These are phyloP conservation scores for Leptopilina clavipes DNA, from an alignment of 1,140 invertebrate species.

Conservation along the genomic window DNA sequence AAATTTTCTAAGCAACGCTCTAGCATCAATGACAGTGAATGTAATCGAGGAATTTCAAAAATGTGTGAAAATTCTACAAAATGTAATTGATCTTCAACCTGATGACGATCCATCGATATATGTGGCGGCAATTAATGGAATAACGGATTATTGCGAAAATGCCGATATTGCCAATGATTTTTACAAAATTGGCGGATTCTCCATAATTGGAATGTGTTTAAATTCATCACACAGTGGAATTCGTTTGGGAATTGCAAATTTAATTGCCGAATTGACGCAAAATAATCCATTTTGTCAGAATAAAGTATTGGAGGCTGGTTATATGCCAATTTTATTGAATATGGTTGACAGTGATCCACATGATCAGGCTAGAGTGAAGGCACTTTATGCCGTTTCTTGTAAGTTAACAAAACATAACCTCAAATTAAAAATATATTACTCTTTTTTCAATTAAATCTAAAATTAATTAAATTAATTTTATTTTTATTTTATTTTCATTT, in stretches of 20 bases:
- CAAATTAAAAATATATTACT: too few species aligned
- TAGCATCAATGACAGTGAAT: slow-evolving; percentile 80
- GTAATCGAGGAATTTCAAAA: slow-evolving; percentile 79
- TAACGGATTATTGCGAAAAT: slow-evolving; percentile 80
- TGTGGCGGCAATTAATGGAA: slow-evolving; percentile 77
- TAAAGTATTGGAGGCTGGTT: slow-evolving; percentile 77
- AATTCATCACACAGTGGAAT: slow-evolving; percentile 78
- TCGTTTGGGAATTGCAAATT: slow-evolving; percentile 78
- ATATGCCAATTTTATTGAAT: slow-evolving; percentile 80
- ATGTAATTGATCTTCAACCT: slow-evolving; percentile 71
- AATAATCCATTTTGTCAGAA: slow-evolving; percentile 87
- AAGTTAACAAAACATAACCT: too few species aligned
- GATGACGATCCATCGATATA: slow-evolving; percentile 77
- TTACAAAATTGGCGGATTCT: slow-evolving; percentile 86
- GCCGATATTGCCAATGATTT: slow-evolving; percentile 88
- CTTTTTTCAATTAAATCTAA: too few species aligned
- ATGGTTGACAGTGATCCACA: slow-evolving; percentile 79
- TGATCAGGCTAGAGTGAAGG: slow-evolving; percentile 78
- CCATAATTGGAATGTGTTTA: slow-evolving; percentile 80
- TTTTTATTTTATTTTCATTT: too few species aligned
- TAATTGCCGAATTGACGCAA: slow-evolving; percentile 84
- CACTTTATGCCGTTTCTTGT: slow-evolving; percentile 86
- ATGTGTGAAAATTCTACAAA: slow-evolving; percentile 77
- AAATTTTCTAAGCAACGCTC: slow-evolving; percentile 81
- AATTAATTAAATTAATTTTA: neutral